Percentiles rank a stretch among this genome's conserved stretches.
Conservation (phyloP, 2,113 vertebrate genomes). For the Bostrychus sinensis region DNA sequence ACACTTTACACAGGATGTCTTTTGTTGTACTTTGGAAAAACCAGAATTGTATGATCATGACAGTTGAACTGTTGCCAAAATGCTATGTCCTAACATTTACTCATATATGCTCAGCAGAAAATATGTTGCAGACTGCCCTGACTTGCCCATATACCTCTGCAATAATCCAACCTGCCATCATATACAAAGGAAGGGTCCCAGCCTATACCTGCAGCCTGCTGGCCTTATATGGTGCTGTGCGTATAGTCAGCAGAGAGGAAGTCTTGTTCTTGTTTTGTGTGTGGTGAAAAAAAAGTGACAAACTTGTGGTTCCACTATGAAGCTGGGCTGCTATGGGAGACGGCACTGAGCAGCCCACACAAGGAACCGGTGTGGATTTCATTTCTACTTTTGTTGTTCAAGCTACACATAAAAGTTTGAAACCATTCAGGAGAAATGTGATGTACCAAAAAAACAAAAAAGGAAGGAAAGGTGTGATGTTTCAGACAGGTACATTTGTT, state of each 20-base stretch:
- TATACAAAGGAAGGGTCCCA: background rate
- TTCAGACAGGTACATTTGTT: background rate
- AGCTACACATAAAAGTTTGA: background rate
- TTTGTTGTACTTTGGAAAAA: slow-evolving; percentile 30
- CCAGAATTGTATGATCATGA: slow-evolving; percentile 31
- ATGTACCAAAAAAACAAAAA: background rate
- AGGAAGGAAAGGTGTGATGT: background rate
- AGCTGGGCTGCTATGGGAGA: slow-evolving; percentile 45
- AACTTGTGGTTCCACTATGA: slow-evolving; percentile 27
- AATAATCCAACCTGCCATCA: background rate
- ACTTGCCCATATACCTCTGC: slow-evolving; percentile 1
- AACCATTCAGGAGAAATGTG: background rate
- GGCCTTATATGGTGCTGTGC: slow-evolving; percentile 69
- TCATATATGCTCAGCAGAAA: slow-evolving; percentile 17
- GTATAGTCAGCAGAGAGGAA: slow-evolving; percentile 49
- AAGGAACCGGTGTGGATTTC: slow-evolving; percentile 30
- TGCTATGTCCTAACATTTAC: slow-evolving; percentile 35
- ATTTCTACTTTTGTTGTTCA: slow-evolving; percentile 29
- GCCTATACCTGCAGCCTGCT: slow-evolving; percentile 51
- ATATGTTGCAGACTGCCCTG: slow-evolving; percentile 1
- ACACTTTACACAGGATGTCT: background rate
- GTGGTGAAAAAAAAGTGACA: slow-evolving; percentile 31
- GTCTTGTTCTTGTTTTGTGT: slow-evolving; percentile 26
- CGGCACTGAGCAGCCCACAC: slow-evolving; percentile 48
- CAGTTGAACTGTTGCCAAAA: slow-evolving; percentile 27